Evolutionary conservation across 2,888 invertebrate species (phyloP), one percentile per base, ranked within the genome.

Genomic region (Teleiodes luculella): DNA sequence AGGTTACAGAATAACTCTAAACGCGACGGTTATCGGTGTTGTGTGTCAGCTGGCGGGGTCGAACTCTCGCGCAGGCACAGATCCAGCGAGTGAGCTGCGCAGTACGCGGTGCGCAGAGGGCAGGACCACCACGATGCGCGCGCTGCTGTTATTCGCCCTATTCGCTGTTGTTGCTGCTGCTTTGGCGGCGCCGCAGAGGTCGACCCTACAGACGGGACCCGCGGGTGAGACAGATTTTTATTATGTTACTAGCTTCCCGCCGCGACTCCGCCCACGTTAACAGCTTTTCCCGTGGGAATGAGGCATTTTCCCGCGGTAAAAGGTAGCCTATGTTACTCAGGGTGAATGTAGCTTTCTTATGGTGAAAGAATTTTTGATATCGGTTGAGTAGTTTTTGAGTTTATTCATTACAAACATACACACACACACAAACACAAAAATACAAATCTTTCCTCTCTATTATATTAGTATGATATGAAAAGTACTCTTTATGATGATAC

Each of bases 191-290:
- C 75, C 55, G 73, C 78, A 16, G 43, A 66, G 60, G 55, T 74
- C 76, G 11, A 73, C 72, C 36, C 68, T 86, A 18, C 80, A 85
- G 57, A 70, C 73, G 14, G 76, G 76, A 31, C 64, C 59, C 43
- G 67, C 65, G 59, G 83, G 86, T 86, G 52, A 71, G 77, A 68
- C 7, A 1, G 20, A 2, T 24, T 24, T 41, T 10, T 41, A 41
- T 5, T 41, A 3, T 20, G 10, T 11, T 20, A 16, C 10, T 41
- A 41, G 3, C 3, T n/a, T n/a, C n/a, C n/a, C n/a, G n/a, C n/a
- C n/a, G n/a, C n/a, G n/a, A n/a, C n/a, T n/a, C n/a, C n/a, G n/a
- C n/a, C n/a, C n/a, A n/a, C n/a, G n/a, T n/a, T n/a, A n/a, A n/a
- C n/a, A n/a, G n/a, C n/a, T n/a, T n/a, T n/a, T n/a, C n/a, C n/a